Evolutionary conservation across 1,140 invertebrate species (phyloP).

Genomic region (Periplaneta americana): DNA sequence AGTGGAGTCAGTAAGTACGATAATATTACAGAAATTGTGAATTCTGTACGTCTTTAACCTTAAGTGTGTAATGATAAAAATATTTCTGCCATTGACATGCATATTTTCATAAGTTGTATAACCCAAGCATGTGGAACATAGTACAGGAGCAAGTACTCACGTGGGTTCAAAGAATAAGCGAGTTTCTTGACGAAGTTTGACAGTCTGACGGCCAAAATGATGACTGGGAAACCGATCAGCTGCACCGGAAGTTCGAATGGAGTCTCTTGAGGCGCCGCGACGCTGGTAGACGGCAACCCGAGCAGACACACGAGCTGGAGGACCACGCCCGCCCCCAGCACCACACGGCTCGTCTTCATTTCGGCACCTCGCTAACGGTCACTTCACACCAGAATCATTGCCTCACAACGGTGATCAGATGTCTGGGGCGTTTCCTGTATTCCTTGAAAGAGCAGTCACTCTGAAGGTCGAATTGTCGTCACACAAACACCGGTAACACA

Average conservation of each 20-base stretch:
- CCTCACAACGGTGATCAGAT: not conserved
- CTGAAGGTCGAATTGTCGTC: not conserved
- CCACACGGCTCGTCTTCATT: not conserved
- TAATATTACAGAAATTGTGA: too few species aligned
- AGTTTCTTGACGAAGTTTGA: conserved; percentile 79
- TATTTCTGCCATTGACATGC: too few species aligned
- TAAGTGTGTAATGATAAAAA: too few species aligned
- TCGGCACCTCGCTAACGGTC: not conserved
- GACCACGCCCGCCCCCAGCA: not conserved
- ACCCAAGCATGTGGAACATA: too few species aligned
- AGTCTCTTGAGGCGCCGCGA: conserved; percentile 41
- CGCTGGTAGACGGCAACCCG: not conserved
- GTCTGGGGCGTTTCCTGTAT: not conserved
- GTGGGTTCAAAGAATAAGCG: conserved; percentile 71
- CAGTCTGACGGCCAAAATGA: conserved; percentile 71
- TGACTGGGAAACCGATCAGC: conserved; percentile 74
- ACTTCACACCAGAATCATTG: not conserved
- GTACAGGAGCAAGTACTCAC: conserved; percentile 62
- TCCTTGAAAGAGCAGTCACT: not conserved
- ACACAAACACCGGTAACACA: not conserved
- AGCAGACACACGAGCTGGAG: not conserved
- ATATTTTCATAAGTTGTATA: too few species aligned
- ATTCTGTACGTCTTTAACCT: too few species aligned
- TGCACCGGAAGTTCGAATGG: conserved; percentile 72
- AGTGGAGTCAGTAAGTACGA: too few species aligned